phyloP scores from a whole-genome alignment of 2,888 invertebrate species.

The Norana najaformis region DNA sequence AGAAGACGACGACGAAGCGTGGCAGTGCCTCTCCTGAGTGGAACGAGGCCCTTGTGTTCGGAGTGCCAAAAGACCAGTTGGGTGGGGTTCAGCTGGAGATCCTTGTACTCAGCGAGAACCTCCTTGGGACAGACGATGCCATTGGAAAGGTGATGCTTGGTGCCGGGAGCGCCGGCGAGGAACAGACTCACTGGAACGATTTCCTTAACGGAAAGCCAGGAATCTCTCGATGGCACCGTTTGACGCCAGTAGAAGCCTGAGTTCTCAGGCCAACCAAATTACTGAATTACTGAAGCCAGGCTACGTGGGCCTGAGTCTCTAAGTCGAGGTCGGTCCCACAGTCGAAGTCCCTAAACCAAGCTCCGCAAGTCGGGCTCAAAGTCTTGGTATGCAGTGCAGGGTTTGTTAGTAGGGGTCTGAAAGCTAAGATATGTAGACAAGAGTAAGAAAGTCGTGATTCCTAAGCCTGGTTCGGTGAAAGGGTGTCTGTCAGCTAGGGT shows the following conservation, averaged over 20 bases:
- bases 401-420: not conserved
- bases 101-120: constrained; percentile 13
- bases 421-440: too few species aligned
- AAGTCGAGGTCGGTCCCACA: not conserved
- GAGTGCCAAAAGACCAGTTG: not conserved
- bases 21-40: not conserved
- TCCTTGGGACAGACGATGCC: not conserved
- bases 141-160: constrained; percentile 5
- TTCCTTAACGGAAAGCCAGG: constrained; percentile 1
- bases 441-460: too few species aligned
- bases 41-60: not conserved
- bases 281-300: not conserved
- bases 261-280: not conserved
- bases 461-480: too few species aligned
- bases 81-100: constrained; percentile 13
- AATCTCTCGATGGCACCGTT: not conserved
- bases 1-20: constrained; percentile 13
- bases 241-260: not conserved
- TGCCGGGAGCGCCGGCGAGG: not conserved
- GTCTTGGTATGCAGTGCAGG: not conserved
- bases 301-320: not conserved
- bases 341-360: not conserved
- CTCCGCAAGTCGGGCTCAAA: not conserved
- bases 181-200: not conserved
- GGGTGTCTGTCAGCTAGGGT: too few species aligned